Conservation (phyloP, 1,140 invertebrate species). For the Aphelinus atriplicis region DNA sequence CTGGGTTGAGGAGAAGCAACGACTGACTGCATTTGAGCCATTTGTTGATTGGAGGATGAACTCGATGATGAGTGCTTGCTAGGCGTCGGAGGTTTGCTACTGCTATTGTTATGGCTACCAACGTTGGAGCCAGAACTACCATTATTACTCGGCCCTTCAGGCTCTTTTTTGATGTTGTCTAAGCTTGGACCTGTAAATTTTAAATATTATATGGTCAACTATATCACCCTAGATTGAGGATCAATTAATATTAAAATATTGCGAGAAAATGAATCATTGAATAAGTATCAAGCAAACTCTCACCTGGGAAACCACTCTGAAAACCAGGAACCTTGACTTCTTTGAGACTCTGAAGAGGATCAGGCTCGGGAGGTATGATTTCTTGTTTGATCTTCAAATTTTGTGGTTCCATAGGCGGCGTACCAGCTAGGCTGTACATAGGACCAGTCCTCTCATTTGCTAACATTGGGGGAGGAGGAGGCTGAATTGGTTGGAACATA, state of each 20-base stretch:
- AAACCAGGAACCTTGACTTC: slow-evolving; percentile 85
- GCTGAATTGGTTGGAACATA: slow-evolving; percentile 67
- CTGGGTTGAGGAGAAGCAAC: slow-evolving; percentile 60
- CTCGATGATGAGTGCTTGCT: slow-evolving; percentile 54
- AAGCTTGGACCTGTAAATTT: slow-evolving; percentile 65
- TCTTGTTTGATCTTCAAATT: slow-evolving; percentile 85
- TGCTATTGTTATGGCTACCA: slow-evolving; percentile 18
- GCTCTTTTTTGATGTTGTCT: slow-evolving; percentile 81
- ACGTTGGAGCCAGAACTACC: slow-evolving; percentile 18
- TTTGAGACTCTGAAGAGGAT: slow-evolving; percentile 81
- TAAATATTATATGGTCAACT: too few relatives aligned
- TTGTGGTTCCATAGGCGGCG: slow-evolving; percentile 72
- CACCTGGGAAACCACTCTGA: slow-evolving; percentile 60
- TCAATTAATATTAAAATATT: too few relatives aligned
- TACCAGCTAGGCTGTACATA: slow-evolving; percentile 65
- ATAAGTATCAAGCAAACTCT: not conserved
- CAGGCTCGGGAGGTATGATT: slow-evolving; percentile 70
- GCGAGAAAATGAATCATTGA: too few relatives aligned
- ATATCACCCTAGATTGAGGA: too few relatives aligned
- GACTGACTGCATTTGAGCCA: slow-evolving; percentile 56
- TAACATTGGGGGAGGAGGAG: slow-evolving; percentile 46
- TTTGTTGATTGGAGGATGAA: slow-evolving; percentile 55
- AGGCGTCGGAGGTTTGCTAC: slow-evolving; percentile 48
- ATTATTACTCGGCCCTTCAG: slow-evolving; percentile 60
- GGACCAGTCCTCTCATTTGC: slow-evolving; percentile 46